phyloP scores from a whole-genome alignment of 2,888 invertebrate species.

The Meandrusa payeni region DNA sequence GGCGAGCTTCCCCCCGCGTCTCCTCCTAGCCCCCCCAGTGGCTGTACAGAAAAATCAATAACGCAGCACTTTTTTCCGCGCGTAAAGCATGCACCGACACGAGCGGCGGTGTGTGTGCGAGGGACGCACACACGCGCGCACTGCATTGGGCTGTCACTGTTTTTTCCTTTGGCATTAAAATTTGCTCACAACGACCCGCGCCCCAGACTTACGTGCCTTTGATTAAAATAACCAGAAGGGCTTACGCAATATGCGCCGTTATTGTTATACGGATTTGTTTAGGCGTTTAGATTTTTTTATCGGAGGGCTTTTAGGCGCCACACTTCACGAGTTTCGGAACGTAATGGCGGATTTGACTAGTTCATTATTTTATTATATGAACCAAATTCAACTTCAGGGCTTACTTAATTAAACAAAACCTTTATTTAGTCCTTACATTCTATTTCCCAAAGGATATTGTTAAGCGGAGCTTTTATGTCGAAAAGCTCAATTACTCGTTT shows the following conservation, averaged over 20 bases:
- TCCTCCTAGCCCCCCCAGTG: constrained; percentile 51
- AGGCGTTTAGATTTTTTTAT: constrained; percentile 43
- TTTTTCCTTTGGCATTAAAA: constrained; percentile 68
- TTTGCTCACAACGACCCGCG: constrained; percentile 45
- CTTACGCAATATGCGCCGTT: constrained; percentile 42
- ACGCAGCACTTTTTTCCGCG: constrained; percentile 82
- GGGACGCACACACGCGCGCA: constrained; percentile 53
- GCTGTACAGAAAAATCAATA: constrained; percentile 81
- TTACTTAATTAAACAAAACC: too few species aligned
- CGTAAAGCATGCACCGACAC: constrained; percentile 81
- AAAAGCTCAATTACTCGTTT: constrained; percentile 55
- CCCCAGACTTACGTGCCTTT: constrained; percentile 47
- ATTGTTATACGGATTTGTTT: constrained; percentile 28
- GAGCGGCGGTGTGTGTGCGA: constrained; percentile 51
- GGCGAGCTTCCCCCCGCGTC: constrained; percentile 50
- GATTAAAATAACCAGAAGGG: constrained; percentile 59
- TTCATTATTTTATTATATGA: too few species aligned
- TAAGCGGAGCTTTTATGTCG: too few species aligned
- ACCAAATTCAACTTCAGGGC: too few species aligned
- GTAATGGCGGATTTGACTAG: too few species aligned
- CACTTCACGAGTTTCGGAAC: too few species aligned
- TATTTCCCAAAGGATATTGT: too few species aligned
- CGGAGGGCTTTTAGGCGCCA: too few species aligned
- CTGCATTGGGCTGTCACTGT: constrained; percentile 62
- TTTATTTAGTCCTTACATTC: too few species aligned